Evolutionary conservation across 2,113 vertebrate species (phyloP).

Genomic region (Atractosteus spatula): DNA sequence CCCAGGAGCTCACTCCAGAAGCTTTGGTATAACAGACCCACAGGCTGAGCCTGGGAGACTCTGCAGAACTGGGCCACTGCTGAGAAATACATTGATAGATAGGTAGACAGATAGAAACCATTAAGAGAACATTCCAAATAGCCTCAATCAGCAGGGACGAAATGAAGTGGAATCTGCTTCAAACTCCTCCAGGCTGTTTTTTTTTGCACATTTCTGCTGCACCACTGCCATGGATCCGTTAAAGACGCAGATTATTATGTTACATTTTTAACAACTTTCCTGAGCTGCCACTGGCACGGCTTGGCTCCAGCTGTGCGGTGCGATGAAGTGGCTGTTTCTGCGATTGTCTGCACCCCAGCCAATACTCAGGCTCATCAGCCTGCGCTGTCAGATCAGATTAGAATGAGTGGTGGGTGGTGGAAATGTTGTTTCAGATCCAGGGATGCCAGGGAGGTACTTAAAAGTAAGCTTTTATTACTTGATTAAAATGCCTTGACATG

Average conservation of each 20-base stretch:
- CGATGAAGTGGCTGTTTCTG: slow-evolving; percentile 1
- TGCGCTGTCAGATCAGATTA: slow-evolving; percentile 6
- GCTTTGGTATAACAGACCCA: too few relatives aligned
- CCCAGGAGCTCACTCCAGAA: too few relatives aligned
- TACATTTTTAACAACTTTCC: background rate
- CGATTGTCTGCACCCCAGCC: slow-evolving; percentile 2
- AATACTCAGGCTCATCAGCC: background rate
- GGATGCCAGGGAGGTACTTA: too few relatives aligned
- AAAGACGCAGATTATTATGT: slow-evolving; percentile 4
- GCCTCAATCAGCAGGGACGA: slow-evolving; percentile 7
- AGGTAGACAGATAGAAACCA: background rate
- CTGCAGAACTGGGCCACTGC: too few relatives aligned
- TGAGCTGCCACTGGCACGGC: background rate
- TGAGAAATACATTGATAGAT: background rate
- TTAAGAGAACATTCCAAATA: background rate
- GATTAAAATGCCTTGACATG: too few relatives aligned
- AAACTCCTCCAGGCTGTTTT: background rate
- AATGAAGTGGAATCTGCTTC: slow-evolving; percentile 2
- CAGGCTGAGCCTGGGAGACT: too few relatives aligned
- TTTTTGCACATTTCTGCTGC: background rate
- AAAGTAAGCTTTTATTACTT: too few relatives aligned
- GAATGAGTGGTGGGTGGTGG: background rate
- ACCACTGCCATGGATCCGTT: background rate
- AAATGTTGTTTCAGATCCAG: background rate
- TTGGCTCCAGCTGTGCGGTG: background rate